Conservation (phyloP, 2,113 vertebrate species). For the Strix aluco region DNA sequence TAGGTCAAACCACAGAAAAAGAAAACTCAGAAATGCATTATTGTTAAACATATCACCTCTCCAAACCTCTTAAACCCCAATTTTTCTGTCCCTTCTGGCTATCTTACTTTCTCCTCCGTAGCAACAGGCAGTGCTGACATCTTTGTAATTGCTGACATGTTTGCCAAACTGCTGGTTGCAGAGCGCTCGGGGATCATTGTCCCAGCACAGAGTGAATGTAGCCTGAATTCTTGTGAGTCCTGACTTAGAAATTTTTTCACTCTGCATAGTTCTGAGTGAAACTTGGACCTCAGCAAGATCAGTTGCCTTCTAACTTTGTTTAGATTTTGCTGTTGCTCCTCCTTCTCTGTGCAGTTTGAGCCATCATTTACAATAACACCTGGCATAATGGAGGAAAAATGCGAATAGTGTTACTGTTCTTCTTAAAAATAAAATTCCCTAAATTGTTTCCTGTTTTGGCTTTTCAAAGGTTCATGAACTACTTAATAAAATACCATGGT, state of each 20-base stretch:
- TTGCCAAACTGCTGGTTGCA: not conserved
- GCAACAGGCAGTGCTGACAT: not conserved
- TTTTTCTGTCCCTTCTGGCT: not conserved
- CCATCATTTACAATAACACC: not conserved
- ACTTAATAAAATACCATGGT: not conserved
- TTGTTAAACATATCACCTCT: not conserved
- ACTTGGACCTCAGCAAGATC: not conserved
- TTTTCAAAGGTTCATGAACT: not conserved
- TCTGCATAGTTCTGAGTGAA: not conserved
- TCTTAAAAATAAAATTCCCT: not conserved
- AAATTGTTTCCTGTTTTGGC: not conserved
- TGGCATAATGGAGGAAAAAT: not conserved
- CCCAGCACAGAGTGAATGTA: not conserved
- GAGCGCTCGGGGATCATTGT: not conserved
- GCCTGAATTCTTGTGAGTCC: not conserved
- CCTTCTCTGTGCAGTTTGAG: not conserved
- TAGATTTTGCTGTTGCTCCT: not conserved
- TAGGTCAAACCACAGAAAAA: not conserved
- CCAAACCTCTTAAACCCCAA: accelerated
- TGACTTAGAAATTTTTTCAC: not conserved
- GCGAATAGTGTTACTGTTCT: not conserved
- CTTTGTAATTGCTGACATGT: not conserved
- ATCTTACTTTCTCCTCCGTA: not conserved
- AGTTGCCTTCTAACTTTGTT: not conserved
- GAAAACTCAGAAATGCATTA: not conserved